Conservation (phyloP, 2,797 vertebrate species). For the Hypotaenidia okinawae region DNA sequence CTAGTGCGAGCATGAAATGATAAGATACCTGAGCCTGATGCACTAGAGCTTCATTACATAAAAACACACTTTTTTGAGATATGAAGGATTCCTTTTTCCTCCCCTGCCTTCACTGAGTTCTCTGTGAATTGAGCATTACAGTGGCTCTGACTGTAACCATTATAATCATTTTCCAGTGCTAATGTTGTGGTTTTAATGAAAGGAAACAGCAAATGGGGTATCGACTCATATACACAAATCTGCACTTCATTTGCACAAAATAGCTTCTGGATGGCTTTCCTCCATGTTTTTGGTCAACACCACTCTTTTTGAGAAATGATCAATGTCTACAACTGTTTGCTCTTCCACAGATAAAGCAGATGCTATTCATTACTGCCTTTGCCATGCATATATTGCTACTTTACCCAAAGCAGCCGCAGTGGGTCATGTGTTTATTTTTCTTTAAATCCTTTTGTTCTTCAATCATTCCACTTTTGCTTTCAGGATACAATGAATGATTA, state of each 20-base stretch:
- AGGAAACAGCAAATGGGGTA: conserved; percentile 84
- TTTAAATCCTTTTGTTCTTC: conserved; percentile 70
- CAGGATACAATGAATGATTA: conserved; percentile 65
- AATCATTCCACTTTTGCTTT: conserved; percentile 59
- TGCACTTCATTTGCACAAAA: conserved; percentile 87
- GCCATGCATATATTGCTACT: conserved; percentile 68
- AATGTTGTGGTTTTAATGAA: conserved; percentile 85
- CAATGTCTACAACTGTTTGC: conserved; percentile 84
- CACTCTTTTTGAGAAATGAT: conserved; percentile 77
- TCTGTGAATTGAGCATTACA: conserved; percentile 74
- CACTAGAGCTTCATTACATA: neutral
- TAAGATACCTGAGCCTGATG: neutral
- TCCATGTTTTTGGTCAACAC: conserved; percentile 77
- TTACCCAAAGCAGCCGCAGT: conserved; percentile 63
- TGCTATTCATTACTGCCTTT: conserved; percentile 88
- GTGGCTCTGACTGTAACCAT: conserved; percentile 89
- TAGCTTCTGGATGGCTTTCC: conserved; percentile 80
- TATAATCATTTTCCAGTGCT: conserved; percentile 83
- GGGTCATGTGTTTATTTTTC: conserved; percentile 77
- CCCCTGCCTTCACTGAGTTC: neutral
- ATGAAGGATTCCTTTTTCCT: neutral
- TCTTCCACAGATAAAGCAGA: conserved; percentile 87
- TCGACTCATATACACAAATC: conserved; percentile 80
- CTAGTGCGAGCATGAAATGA: neutral
- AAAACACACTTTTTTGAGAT: neutral